phyloP scores from a whole-genome alignment of 2,797 vertebrate genomes.

The Chelmon rostratus region DNA sequence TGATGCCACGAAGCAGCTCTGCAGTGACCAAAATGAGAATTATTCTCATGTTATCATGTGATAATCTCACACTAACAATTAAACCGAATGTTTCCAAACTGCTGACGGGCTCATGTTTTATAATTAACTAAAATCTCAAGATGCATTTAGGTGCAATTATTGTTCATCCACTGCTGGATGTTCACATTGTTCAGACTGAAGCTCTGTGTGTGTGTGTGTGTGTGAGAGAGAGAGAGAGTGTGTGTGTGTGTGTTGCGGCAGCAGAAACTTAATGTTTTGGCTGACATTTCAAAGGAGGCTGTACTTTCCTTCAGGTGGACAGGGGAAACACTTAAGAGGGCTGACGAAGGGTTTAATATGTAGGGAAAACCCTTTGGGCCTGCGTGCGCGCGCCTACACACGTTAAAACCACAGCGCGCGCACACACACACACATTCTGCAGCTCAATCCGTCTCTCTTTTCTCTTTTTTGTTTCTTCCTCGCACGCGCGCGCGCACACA shows the following conservation, averaged over 20 bases:
- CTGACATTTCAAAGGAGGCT: slow-evolving; percentile 37
- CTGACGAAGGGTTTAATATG: slow-evolving; percentile 39
- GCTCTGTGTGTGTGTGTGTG: neutral
- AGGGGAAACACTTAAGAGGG: slow-evolving; percentile 13
- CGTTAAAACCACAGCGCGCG: neutral
- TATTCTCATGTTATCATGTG: too few relatives aligned
- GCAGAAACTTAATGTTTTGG: slow-evolving; percentile 33
- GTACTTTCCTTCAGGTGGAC: slow-evolving; percentile 30
- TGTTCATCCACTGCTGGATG: slow-evolving; percentile 18
- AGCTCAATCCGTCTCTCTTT: slow-evolving; percentile 45
- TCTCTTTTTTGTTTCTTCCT: slow-evolving; percentile 1
- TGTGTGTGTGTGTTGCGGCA: slow-evolving; percentile 11
- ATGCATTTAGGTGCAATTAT: slow-evolving; percentile 5
- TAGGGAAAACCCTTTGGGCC: slow-evolving; percentile 43
- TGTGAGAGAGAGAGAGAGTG: slow-evolving; percentile 6
- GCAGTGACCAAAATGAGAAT: too few relatives aligned
- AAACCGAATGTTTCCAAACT: too few relatives aligned
- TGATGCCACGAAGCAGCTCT: too few relatives aligned
- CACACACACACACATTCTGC: slow-evolving; percentile 33
- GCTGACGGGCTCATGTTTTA: neutral
- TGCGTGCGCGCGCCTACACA: slow-evolving; percentile 5
- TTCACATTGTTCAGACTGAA: neutral
- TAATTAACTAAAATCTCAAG: slow-evolving; percentile 2
- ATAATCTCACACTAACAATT: too few relatives aligned
- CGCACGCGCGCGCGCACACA: neutral